Evolutionary conservation across 2,888 invertebrate genomes (phyloP), one percentile per base, ranked within the genome.

Genomic region (Halictus ligatus): DNA sequence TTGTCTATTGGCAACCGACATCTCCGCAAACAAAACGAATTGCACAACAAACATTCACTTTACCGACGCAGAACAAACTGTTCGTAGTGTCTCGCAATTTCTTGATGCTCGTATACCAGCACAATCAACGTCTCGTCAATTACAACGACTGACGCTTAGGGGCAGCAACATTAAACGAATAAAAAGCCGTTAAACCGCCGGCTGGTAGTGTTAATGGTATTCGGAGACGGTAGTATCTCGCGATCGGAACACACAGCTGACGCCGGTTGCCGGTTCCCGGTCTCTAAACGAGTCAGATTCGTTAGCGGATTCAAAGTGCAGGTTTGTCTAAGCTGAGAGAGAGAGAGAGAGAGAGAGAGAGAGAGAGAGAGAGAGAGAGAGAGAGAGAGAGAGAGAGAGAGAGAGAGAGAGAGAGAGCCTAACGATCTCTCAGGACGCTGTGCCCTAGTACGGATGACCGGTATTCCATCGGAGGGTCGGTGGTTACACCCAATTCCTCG

Each of bases 401-500:
- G 35, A 25, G 76, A 69, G 50, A 7, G n/a, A n/a, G 54, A 54
- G 54, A 8, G 54, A 60, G 71, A 71, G 46, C 43, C 71, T 80
- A 80, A 85, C 82, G 85, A 84, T 79, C 73, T 40, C 48, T 25
- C 15, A 10, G 78, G 76, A 79, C 21, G 43, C 67, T 21, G n/a
- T 54, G 25, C 6, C 25, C 72, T 29, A 73, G 29, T n/a, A 60
- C 48, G 72, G 60, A 78, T 40, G 73, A 72, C 73, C 54, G 60
- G 81, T 50, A 81, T 81, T 81, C 46, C 40, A 43, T 18, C 25
- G 43, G 40, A 18, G 54, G 73, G 73, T 67, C 46, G 67, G 73
- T 71, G 76, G 88, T 79, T 88, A 90, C 89, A 92, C 89, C 89
- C 89, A 90, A 91, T 90, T 89, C 86, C 91, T 91, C 83, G 78